Evolutionary conservation across 2,113 vertebrate species (phyloP).

Genomic region (Crotophaga sulcirostris): DNA sequence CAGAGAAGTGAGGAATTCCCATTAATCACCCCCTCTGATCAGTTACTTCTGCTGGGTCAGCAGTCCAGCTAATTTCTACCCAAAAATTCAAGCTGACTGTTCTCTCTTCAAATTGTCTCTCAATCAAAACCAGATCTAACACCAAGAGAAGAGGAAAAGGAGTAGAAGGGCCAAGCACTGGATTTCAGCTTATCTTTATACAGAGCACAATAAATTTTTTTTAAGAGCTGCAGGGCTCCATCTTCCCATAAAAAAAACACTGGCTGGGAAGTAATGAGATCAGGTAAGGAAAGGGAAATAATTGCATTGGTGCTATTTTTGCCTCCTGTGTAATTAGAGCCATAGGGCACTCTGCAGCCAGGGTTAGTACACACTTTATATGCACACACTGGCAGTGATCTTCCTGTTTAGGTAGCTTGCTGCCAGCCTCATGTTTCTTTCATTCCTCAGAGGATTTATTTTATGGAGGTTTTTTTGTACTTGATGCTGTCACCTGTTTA

Average conservation of each 20-base stretch:
- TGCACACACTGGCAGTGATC: neutral
- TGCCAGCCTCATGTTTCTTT: neutral
- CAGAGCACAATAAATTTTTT: neutral
- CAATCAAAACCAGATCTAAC: neutral
- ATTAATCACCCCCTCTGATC: neutral
- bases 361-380: neutral
- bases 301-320: neutral
- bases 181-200: neutral
- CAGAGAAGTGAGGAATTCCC: neutral
- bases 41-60: neutral
- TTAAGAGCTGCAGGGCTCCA: neutral
- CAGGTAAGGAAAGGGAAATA: neutral
- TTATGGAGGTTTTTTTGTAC: neutral
- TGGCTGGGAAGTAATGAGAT: neutral
- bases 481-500: neutral
- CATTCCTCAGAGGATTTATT: neutral
- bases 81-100: neutral
- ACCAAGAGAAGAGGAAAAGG: neutral
- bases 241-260: neutral
- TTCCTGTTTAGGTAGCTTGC: neutral
- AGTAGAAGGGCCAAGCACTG: neutral
- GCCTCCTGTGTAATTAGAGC: slow-evolving; percentile 11
- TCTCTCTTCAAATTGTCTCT: neutral
- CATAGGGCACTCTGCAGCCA: neutral
- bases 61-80: neutral